Base-by-base conservation (phyloP, 2,113 vertebrate species). In the Canis aureus region DNA sequence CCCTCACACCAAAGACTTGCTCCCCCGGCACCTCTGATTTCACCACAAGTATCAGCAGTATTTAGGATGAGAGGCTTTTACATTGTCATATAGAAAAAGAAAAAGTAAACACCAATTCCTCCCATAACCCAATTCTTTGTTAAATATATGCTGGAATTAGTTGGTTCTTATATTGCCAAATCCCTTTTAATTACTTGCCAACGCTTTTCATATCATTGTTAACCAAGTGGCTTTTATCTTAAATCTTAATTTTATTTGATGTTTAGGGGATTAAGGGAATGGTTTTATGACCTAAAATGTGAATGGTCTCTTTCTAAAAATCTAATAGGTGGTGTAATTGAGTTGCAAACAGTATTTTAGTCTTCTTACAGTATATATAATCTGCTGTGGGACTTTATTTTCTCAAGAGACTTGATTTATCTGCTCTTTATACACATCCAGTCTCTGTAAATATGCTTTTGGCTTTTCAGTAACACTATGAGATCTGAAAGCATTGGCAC, bases 401-500 rank as follows among this genome's bases (percentile, higher is more conserved):
- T 97, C 98, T 98, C 98, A 98, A 97, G 98, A 98, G 98, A 98
- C 92, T 97, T 97, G 88, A 97, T 98, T 98, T 94, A 98, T 98
- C 98, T 98, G 94, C 97, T 98, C 97, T 98, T 98, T 98, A 97
- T 93, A 98, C 97, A 98, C 97, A 98, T 98, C 97, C 96, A 97
- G 96, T 97, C 98, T 98, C 97, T 98, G 97, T 98, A 99, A 98
- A 98, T 98, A 99, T 97, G 98, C 98, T 98, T 98, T 98, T 97
- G 95, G 97, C 97, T 98, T 98, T 98, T 98, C 98, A 96, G 97
- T 98, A 98, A 98, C 97, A 98, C 97, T 95, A 98, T 98, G 98
- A 98, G 97, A 98, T 69, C 98, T 92, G 96, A 98, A 98, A 97
- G 93, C 96, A 98, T 98, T 96, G 96, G 93, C 94, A 95, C 91